Evolutionary conservation across 2,888 invertebrate genomes (phyloP).

Genomic region (Dicroscelio sp.): DNA sequence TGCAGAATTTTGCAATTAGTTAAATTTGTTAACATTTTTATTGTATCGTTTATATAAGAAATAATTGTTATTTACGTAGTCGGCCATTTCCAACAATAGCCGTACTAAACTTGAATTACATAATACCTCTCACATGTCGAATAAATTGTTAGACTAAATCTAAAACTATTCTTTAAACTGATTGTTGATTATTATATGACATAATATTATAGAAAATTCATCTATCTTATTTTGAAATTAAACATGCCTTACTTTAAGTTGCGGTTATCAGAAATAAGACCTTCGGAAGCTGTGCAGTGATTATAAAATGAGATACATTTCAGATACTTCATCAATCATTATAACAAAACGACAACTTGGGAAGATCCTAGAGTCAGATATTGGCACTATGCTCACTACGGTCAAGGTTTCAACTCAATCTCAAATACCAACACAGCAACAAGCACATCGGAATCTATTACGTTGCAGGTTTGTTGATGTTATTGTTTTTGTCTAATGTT

Average conservation of each 20-base stretch:
- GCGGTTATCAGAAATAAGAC: not conserved
- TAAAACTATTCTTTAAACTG: too few species aligned
- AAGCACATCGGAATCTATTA: conserved; percentile 93
- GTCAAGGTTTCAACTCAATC: conserved; percentile 89
- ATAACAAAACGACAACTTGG: conserved; percentile 95
- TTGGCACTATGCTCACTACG: conserved; percentile 91
- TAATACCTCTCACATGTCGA: too few species aligned
- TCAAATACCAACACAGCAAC: conserved; percentile 91
- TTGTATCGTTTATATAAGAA: not conserved
- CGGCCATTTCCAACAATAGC: too few species aligned
- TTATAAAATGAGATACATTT: conserved; percentile 77
- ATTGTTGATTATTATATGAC: too few species aligned
- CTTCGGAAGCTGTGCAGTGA: not conserved
- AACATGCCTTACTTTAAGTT: too few species aligned
- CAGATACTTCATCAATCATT: conserved; percentile 95
- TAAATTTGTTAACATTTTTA: too few species aligned
- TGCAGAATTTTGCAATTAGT: too few species aligned
- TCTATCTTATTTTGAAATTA: too few species aligned
- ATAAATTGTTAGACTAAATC: too few species aligned
- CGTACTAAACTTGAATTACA: too few species aligned
- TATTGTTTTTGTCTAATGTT: conserved; percentile 27
- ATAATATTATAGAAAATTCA: too few species aligned
- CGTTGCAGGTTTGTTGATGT: conserved; percentile 92
- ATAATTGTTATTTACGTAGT: not conserved
- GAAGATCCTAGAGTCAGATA: conserved; percentile 94